A percentile compares a stretch with the other conserved stretches of the same genome.
Evolutionary conservation across 2,113 vertebrate genomes (phyloP).

Genomic region (Hyperoodon ampullatus): DNA sequence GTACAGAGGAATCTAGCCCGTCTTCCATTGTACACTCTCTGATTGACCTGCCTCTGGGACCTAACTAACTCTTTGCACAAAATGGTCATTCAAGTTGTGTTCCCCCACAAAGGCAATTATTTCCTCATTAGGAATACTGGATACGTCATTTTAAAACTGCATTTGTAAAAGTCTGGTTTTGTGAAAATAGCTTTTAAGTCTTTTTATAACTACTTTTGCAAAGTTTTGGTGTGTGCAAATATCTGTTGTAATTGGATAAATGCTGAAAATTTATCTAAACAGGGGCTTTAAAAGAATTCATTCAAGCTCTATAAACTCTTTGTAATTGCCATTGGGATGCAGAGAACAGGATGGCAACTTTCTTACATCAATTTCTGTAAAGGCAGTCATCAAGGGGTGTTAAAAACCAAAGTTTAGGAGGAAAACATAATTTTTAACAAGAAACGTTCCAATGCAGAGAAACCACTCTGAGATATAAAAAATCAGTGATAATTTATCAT

Average conservation of each 20-base stretch:
- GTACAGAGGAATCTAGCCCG: background rate
- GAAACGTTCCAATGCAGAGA: background rate
- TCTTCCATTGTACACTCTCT: background rate
- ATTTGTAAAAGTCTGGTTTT: background rate
- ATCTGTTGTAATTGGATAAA: constrained; percentile 14
- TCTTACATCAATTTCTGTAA: constrained; percentile 19
- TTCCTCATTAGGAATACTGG: background rate
- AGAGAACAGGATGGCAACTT: background rate
- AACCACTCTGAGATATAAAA: constrained; percentile 9
- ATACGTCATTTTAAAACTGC: background rate
- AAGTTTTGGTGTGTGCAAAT: background rate
- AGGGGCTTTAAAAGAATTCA: constrained; percentile 7
- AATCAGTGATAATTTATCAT: constrained; percentile 53
- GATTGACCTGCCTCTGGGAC: background rate
- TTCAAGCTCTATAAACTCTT: background rate
- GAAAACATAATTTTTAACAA: constrained; percentile 25
- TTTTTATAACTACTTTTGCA: background rate
- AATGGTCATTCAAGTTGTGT: background rate
- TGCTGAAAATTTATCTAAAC: constrained; percentile 19
- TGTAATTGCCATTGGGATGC: background rate
- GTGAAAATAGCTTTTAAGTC: background rate
- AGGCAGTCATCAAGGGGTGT: background rate
- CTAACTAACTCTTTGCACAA: background rate
- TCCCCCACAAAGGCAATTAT: background rate
- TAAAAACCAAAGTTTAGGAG: background rate